These are phyloP conservation scores for Grus americana DNA, from an alignment of 2,113 vertebrate species.

Conservation along the genomic window DNA sequence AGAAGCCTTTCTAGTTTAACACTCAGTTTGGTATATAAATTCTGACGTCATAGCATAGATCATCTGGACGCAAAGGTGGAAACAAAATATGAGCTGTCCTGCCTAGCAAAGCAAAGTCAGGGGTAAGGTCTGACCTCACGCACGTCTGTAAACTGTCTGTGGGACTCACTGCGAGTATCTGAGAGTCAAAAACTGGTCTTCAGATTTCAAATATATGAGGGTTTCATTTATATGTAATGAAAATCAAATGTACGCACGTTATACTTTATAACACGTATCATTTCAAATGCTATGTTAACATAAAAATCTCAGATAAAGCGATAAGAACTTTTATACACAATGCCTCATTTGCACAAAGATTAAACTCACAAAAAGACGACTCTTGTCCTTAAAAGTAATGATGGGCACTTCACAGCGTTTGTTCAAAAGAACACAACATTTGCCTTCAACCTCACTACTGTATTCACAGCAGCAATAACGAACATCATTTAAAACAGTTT, in stretches of 20 bases:
- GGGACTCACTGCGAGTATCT: neutral
- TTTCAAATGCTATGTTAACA: neutral
- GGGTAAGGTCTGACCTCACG: neutral
- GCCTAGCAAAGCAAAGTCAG: neutral
- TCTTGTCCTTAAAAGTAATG: neutral
- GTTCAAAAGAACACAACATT: neutral
- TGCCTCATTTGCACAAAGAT: neutral
- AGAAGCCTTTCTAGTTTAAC: neutral
- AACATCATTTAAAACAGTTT: neutral
- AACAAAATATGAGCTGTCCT: neutral
- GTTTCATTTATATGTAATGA: neutral
- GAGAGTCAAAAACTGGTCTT: neutral
- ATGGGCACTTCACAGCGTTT: neutral
- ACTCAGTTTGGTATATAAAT: neutral
- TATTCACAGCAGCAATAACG: neutral
- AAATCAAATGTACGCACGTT: neutral
- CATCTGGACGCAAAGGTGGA: neutral
- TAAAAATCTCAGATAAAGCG: conserved; percentile 26
- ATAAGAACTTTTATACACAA: neutral
- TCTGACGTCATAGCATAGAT: neutral
- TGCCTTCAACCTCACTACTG: neutral
- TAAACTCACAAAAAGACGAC: neutral
- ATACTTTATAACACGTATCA: neutral
- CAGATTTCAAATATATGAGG: neutral
- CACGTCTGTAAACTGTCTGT: neutral